These are phyloP conservation scores for Drosophila littoralis DNA, from an alignment of 1,140 invertebrate species.

Conservation along the genomic window DNA sequence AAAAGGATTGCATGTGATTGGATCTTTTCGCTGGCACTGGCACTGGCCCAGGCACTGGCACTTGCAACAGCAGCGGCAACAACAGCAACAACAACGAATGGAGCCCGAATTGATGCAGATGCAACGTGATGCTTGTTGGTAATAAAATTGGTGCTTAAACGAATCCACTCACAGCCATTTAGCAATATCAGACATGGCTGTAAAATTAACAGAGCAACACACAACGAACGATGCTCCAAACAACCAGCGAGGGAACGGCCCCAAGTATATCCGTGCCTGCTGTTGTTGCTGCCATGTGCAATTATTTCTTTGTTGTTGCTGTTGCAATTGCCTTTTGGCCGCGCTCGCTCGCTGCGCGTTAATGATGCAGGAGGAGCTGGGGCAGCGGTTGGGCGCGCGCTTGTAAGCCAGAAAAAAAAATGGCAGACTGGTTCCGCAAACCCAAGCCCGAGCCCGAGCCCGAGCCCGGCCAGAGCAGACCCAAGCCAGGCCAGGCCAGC, in stretches of 20 bases:
- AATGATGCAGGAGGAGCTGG: slow-evolving; percentile 65
- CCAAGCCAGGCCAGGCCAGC: slow-evolving; percentile 47
- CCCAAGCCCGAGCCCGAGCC: not conserved
- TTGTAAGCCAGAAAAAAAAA: slow-evolving; percentile 62
- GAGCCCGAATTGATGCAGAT: slow-evolving; percentile 72
- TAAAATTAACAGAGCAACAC: slow-evolving; percentile 83
- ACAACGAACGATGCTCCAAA: slow-evolving; percentile 47
- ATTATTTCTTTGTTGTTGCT: slow-evolving; percentile 73
- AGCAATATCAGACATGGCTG: slow-evolving; percentile 84
- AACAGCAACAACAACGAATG: slow-evolving; percentile 34
- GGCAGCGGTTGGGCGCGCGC: slow-evolving; percentile 27
- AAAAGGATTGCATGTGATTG: slow-evolving; percentile 68
- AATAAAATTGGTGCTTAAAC: slow-evolving; percentile 84
- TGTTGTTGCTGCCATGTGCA: slow-evolving; percentile 54
- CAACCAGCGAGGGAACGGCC: slow-evolving; percentile 65
- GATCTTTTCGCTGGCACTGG: slow-evolving; percentile 55
- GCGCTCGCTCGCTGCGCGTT: slow-evolving; percentile 47
- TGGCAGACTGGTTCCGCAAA: slow-evolving; percentile 71
- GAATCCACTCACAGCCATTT: slow-evolving; percentile 84
- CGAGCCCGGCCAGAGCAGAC: not conserved
- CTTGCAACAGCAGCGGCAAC: slow-evolving; percentile 58
- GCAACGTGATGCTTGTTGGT: slow-evolving; percentile 81
- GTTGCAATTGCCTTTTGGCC: slow-evolving; percentile 53
- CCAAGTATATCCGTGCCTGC: slow-evolving; percentile 53
- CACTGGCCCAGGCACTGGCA: slow-evolving; percentile 3